A percentile compares a stretch with the other conserved stretches of the same genome.
Conservation (phyloP, 2,797 vertebrate species). For the Thalassophryne amazonica region DNA sequence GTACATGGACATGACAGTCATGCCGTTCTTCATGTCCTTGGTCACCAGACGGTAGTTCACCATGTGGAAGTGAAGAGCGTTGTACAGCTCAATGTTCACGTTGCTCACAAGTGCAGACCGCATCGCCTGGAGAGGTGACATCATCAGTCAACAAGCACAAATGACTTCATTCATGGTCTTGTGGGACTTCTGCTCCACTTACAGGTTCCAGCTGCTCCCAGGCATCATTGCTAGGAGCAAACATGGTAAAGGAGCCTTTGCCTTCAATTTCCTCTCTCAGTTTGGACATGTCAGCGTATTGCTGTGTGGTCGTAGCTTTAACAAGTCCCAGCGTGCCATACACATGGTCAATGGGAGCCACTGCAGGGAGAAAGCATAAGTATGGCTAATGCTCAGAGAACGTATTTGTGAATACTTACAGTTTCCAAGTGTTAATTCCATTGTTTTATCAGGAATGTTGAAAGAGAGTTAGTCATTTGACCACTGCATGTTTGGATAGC, state of each 20-base stretch:
- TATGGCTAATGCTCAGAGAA: not conserved
- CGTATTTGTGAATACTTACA: not conserved
- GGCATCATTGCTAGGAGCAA: conserved; percentile 93
- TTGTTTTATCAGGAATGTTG: no score
- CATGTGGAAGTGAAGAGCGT: conserved; percentile 91
- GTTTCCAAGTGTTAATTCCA: no score
- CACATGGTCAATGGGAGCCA: conserved; percentile 90
- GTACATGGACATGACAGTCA: conserved; percentile 86
- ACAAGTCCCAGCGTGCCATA: conserved; percentile 89
- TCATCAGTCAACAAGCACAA: not conserved
- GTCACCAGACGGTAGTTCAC: conserved; percentile 87
- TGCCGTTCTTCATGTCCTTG: conserved; percentile 91
- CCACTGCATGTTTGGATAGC: no score
- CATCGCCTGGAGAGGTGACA: conserved; percentile 67
- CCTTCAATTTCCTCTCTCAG: conserved; percentile 88
- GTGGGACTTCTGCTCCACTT: conserved; percentile 51
- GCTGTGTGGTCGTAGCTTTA: conserved; percentile 82
- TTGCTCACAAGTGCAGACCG: conserved; percentile 83
- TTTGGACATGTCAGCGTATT: conserved; percentile 82
- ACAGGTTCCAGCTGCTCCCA: conserved; percentile 86
- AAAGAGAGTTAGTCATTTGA: no score
- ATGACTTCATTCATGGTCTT: not conserved
- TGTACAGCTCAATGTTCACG: conserved; percentile 88
- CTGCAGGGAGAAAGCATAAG: conserved; percentile 60
- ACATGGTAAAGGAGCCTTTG: conserved; percentile 88